phyloP scores from a whole-genome alignment of 2,888 invertebrate genomes.

The Netelia fuscicornis region DNA sequence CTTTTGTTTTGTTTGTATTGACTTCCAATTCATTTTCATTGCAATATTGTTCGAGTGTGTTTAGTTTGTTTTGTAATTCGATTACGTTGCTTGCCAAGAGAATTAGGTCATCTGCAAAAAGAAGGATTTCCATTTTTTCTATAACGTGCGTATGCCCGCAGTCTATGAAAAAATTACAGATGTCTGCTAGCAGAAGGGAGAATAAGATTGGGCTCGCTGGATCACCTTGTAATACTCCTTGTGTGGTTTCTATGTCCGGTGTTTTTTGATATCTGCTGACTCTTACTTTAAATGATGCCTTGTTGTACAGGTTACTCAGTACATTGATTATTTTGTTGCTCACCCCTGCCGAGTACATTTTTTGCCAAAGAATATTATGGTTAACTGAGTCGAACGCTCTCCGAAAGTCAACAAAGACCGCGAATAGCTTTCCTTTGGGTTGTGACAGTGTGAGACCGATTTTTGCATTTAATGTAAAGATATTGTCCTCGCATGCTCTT shows the following conservation, averaged over 20 bases:
- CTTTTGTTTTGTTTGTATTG: not conserved
- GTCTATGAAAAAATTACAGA: not conserved
- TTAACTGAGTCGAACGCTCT: conserved; percentile 42
- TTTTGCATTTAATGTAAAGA: conserved; percentile 27
- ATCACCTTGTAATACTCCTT: conserved; percentile 66
- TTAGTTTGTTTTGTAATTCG: conserved; percentile 28
- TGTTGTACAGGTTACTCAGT: conserved; percentile 55
- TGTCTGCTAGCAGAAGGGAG: conserved; percentile 38
- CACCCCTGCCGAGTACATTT: conserved; percentile 49
- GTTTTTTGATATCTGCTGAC: conserved; percentile 1
- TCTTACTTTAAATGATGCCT: conserved; percentile 33
- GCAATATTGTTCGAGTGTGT: conserved; percentile 24
- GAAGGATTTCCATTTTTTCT: conserved; percentile 8
- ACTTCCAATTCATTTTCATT: conserved; percentile 30
- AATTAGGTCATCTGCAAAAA: conserved; percentile 46
- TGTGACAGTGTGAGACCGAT: conserved; percentile 5
- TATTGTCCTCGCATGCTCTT: conserved; percentile 64
- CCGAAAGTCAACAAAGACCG: conserved; percentile 37
- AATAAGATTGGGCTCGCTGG: conserved; percentile 61
- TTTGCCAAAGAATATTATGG: conserved; percentile 32
- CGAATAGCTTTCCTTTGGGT: conserved; percentile 37
- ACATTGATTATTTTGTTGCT: conserved; percentile 59
- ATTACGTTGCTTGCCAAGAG: conserved; percentile 17
- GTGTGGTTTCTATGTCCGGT: conserved; percentile 58
- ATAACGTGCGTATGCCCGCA: not conserved